Percentiles rank a stretch among this genome's conserved stretches.
Conservation (phyloP, 2,888 invertebrate genomes). For the Pemphredon lugubris region DNA sequence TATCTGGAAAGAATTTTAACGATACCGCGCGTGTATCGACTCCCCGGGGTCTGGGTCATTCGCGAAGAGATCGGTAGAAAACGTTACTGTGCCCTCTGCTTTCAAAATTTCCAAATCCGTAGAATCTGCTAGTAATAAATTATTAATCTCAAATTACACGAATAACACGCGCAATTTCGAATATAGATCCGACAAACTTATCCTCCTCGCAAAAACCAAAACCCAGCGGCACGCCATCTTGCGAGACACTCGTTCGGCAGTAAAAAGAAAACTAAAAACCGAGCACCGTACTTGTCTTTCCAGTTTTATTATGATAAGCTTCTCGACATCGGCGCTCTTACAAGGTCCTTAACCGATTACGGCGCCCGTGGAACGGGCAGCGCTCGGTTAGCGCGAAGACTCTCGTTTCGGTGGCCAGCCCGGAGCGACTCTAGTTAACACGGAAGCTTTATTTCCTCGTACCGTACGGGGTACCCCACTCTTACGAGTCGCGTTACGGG, state of each 20-base stretch:
- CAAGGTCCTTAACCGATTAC: conserved; percentile 9
- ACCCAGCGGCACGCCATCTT: too few species aligned
- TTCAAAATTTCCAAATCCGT: too few species aligned
- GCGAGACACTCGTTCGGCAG: too few species aligned
- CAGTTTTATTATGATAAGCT: not conserved
- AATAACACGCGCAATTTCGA: too few species aligned
- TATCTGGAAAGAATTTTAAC: conserved; percentile 7
- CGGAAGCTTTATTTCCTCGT: conserved; percentile 52
- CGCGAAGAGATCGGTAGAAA: not conserved
- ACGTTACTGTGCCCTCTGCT: too few species aligned
- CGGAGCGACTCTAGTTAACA: conserved; percentile 49
- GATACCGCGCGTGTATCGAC: not conserved
- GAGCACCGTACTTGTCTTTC: too few species aligned
- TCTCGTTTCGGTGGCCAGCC: conserved; percentile 20
- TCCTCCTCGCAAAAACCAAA: too few species aligned
- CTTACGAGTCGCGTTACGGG: conserved; percentile 45
- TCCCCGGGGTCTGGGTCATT: not conserved
- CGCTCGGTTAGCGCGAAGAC: conserved; percentile 6
- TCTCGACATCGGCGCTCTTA: conserved; percentile 15
- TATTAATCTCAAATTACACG: too few species aligned
- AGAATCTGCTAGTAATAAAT: too few species aligned
- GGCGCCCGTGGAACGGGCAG: too few species aligned
- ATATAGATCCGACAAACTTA: too few species aligned
- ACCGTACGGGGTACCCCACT: conserved; percentile 12
- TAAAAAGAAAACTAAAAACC: too few species aligned